phyloP scores from a whole-genome alignment of 2,888 invertebrate species.

The Epinotia nisella region DNA sequence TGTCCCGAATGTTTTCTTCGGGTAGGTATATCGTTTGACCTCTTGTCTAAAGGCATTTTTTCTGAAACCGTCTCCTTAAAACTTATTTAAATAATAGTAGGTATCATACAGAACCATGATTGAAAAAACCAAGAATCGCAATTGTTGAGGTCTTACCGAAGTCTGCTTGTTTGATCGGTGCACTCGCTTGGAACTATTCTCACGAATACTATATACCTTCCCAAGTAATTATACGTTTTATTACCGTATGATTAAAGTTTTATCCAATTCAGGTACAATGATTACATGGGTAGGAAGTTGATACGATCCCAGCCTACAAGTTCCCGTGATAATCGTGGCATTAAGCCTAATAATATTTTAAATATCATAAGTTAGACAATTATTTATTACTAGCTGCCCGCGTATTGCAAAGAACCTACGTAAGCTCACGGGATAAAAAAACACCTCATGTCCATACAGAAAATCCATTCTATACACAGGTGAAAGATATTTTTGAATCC shows the following conservation, averaged over 20 bases:
- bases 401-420: too few relatives aligned
- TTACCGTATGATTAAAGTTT: conserved; percentile 8
- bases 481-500: too few relatives aligned
- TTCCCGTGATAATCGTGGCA: conserved; percentile 17
- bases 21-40: too few relatives aligned
- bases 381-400: too few relatives aligned
- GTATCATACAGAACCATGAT: neutral
- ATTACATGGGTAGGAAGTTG: conserved; percentile 36
- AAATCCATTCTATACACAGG: too few relatives aligned
- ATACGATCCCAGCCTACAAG: neutral
- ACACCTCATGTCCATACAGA: too few relatives aligned
- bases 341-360: neutral
- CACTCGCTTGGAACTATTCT: neutral
- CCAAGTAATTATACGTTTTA: conserved; percentile 22
- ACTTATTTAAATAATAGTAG: too few relatives aligned
- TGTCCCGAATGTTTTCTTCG: too few relatives aligned
- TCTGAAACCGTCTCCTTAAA: too few relatives aligned
- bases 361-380: neutral
- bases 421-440: too few relatives aligned
- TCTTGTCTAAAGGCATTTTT: too few relatives aligned
- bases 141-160: neutral
- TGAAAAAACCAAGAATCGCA: neutral
- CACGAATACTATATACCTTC: conserved; percentile 8
- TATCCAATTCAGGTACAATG: conserved; percentile 7
- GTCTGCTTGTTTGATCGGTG: neutral